A percentile compares a stretch with the other conserved stretches of the same genome.
Evolutionary conservation across 2,113 vertebrate species (phyloP).

Genomic region (Elephantulus edwardii): DNA sequence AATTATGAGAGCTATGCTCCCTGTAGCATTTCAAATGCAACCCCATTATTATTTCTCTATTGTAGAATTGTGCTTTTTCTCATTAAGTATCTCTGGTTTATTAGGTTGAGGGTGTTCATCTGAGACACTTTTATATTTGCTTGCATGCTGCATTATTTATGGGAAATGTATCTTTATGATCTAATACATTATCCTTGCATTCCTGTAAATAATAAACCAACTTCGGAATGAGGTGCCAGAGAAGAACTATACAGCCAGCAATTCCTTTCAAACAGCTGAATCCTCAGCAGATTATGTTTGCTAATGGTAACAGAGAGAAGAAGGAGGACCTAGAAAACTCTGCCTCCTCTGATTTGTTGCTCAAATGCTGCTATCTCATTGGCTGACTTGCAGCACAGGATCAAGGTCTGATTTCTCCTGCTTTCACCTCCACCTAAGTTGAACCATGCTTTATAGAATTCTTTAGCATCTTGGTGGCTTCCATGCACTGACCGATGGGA

Average conservation of each 20-base stretch:
- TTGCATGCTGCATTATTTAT: constrained; percentile 66
- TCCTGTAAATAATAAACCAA: constrained; percentile 66
- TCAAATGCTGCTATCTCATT: neutral
- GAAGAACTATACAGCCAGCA: neutral
- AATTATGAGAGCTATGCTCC: neutral
- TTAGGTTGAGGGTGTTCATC: constrained; percentile 55
- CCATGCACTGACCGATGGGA: neutral
- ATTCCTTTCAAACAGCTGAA: constrained; percentile 30
- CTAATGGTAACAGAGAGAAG: neutral
- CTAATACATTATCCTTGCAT: constrained; percentile 58
- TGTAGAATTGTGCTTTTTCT: constrained; percentile 50
- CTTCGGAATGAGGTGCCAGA: constrained; percentile 40
- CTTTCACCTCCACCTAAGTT: neutral
- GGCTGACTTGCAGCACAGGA: neutral
- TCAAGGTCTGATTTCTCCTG: neutral
- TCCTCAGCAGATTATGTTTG: constrained; percentile 31
- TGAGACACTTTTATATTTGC: constrained; percentile 56
- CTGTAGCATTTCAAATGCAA: constrained; percentile 21
- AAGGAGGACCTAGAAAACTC: neutral
- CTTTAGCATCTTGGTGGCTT: neutral
- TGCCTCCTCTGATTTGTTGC: neutral
- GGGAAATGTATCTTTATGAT: constrained; percentile 64
- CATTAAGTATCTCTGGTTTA: constrained; percentile 61
- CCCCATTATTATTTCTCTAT: constrained; percentile 47
- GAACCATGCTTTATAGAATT: neutral